phyloP scores from a whole-genome alignment of 2,888 invertebrate species.

The Heteromyza rotundicornis region DNA sequence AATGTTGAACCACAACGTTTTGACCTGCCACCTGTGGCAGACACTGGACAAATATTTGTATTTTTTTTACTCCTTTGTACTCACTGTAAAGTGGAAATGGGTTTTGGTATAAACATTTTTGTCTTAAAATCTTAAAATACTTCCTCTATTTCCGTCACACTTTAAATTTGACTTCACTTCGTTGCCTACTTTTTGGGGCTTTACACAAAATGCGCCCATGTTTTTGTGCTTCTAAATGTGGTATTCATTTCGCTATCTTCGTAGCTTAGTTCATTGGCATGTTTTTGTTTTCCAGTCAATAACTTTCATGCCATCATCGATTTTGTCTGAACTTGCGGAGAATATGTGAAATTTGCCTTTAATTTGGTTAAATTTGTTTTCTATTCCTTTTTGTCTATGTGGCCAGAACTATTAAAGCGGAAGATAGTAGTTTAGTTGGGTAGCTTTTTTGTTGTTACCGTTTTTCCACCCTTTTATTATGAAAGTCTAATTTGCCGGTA shows the following conservation, averaged over 20 bases:
- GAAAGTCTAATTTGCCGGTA: not conserved
- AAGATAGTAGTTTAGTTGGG: not conserved
- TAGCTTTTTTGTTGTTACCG: not conserved
- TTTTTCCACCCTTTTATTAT: not conserved
- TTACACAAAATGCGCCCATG: not conserved
- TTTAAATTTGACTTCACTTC: not conserved
- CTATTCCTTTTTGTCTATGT: no score
- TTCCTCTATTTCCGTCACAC: no score
- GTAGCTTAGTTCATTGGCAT: not conserved
- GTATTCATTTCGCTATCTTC: not conserved
- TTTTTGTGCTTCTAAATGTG: not conserved
- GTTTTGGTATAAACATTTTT: no score
- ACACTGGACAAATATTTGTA: no score
- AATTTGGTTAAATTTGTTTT: no score
- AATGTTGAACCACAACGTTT: slow-evolving; percentile 6
- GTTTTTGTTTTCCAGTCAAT: slow-evolving; percentile 1
- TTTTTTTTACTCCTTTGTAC: no score
- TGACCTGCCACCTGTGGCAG: not conserved
- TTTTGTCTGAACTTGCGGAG: slow-evolving; percentile 9
- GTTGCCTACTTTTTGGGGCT: not conserved
- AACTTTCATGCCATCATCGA: slow-evolving; percentile 5
- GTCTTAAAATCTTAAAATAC: no score
- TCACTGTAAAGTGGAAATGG: no score
- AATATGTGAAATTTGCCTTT: not conserved
- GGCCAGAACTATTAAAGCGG: not conserved